These are phyloP conservation scores for Onychomys arenicola DNA, from an alignment of 2,797 vertebrate species.

Conservation along the genomic window DNA sequence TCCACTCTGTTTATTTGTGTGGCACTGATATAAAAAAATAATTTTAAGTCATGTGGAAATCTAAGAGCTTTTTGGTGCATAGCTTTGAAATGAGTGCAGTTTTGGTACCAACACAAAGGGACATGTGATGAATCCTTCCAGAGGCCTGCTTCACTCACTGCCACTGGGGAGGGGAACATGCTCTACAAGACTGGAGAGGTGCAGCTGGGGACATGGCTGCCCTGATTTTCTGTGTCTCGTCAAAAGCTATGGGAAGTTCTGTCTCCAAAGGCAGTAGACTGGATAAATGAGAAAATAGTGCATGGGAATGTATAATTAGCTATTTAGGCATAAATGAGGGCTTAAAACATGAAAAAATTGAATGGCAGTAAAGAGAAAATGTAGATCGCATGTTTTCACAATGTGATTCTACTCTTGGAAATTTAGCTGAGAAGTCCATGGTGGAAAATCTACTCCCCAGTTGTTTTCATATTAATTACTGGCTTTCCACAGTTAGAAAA, in stretches of 20 bases:
- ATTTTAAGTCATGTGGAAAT: conserved; percentile 63
- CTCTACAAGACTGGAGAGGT: background rate
- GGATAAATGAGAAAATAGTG: background rate
- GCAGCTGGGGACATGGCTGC: background rate
- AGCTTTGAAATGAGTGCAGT: conserved; percentile 55
- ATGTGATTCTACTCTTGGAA: background rate
- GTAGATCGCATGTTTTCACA: background rate
- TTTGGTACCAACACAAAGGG: conserved; percentile 44
- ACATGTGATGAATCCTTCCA: background rate
- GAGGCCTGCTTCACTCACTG: background rate
- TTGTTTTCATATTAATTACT: background rate
- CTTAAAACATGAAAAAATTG: background rate
- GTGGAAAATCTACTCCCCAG: background rate
- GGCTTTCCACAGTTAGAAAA: conserved; percentile 16
- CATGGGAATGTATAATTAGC: background rate
- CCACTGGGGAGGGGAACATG: background rate
- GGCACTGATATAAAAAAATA: conserved; percentile 52
- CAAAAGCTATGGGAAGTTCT: background rate
- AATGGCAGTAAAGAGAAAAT: background rate
- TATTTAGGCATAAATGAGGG: background rate
- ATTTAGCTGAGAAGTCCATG: conserved; percentile 17
- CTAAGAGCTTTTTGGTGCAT: conserved; percentile 50
- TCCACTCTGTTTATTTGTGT: conserved; percentile 72
- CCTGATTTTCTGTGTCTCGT: background rate
- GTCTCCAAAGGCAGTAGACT: background rate